phyloP scores from a whole-genome alignment of 2,888 invertebrate genomes.

The Acholoe squamosa region DNA sequence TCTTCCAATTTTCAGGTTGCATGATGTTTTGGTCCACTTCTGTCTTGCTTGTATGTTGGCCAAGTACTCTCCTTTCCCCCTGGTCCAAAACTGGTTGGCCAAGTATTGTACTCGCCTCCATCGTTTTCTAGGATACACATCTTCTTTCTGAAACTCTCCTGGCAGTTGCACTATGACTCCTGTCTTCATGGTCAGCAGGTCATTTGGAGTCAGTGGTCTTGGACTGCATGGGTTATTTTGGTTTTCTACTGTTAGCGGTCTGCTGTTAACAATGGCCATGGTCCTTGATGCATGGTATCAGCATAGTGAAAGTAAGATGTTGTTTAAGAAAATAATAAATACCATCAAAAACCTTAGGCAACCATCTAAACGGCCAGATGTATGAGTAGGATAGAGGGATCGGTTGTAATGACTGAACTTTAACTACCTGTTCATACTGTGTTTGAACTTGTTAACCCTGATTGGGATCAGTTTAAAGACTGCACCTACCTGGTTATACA shows the following conservation, averaged over 20 bases:
- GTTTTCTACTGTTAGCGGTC: conserved; percentile 68
- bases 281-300: conserved; percentile 70
- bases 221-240: conserved; percentile 63
- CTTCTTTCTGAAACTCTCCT: conserved; percentile 55
- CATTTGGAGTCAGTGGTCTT: conserved; percentile 64
- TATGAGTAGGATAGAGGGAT: too few relatives aligned
- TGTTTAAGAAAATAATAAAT: too few relatives aligned
- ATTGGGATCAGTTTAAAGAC: too few relatives aligned
- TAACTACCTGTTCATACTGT: too few relatives aligned
- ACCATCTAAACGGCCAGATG: too few relatives aligned
- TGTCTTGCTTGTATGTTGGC: conserved; percentile 45
- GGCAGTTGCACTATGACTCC: conserved; percentile 48
- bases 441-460: too few relatives aligned
- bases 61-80: conserved; percentile 65
- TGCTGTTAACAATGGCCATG: conserved; percentile 68
- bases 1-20: conserved; percentile 40
- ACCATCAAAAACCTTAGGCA: too few relatives aligned
- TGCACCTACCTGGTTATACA: too few relatives aligned
- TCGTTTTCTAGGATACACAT: conserved; percentile 43
- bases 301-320: too few relatives aligned
- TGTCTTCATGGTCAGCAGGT: conserved; percentile 64
- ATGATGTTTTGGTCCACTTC: conserved; percentile 63
- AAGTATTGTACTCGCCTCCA: conserved; percentile 64
- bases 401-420: too few relatives aligned
- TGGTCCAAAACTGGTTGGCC: conserved; percentile 65